Evolutionary conservation across 2,797 vertebrate genomes (phyloP), one percentile per base, ranked within the genome.

Genomic region (Hoplostethus atlanticus): DNA sequence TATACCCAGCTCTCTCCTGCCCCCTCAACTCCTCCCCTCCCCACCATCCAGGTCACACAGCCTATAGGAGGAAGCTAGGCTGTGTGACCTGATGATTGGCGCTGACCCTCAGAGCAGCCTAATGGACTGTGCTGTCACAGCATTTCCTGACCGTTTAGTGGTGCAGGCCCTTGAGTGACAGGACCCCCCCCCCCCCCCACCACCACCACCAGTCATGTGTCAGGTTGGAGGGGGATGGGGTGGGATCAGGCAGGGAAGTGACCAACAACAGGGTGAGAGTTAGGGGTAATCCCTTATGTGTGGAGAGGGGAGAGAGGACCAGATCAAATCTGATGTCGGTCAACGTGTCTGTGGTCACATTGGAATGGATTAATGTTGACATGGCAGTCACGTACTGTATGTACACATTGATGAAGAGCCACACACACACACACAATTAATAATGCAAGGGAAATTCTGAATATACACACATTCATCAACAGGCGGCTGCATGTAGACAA

Each of bases 311-410:
- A 48, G 50, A 44, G 54, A 16, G 48, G 52, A 1, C 17, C 48
- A 0, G 79, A 79, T 79, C 57, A 60, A 59, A 86, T 85, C 68
- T 61, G 66, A 69, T 74, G 63, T 61, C 58, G 44, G 31, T 71
- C 69, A 58, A 51, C 21, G 72, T 66, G 56, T 60, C 31, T 12
- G 57, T 75, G 69, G 30, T 54, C 28, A 67, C 55, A 64, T 17
- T 70, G 48, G 64, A 71, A 57, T 21, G 57, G 54, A 67, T 71
- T 58, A 56, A 28, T 28, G 44, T 66, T 54, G 30, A 7, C 56
- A 54, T 44, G 25, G 9, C 2, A n/a, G 8, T 1, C 40, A 46
- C 34, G n/a, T 5, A 54, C 54, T 21, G 21, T 21, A 21, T 21
- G 21, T 21, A 34, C 34, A 34, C 65, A 25, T 17, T 25, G 44